Conservation (phyloP, 2,113 vertebrate species). For the Pygoscelis antarcticus region DNA sequence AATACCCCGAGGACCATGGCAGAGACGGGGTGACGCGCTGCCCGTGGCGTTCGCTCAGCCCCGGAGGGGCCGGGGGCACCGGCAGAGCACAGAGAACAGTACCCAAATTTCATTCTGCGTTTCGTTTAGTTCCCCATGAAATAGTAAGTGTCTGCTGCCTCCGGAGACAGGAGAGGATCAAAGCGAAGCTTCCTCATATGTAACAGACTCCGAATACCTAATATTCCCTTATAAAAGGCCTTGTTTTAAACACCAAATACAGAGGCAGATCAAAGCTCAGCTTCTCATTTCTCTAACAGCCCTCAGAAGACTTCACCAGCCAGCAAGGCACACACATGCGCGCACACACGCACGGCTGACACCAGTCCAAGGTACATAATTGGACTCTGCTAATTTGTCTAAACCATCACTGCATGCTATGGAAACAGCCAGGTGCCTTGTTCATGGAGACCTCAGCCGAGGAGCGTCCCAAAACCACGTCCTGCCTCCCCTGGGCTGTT, state of each 20-base stretch:
- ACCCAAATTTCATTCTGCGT: neutral
- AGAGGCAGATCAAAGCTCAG: slow-evolving; percentile 68
- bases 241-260: slow-evolving; percentile 74
- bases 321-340: neutral
- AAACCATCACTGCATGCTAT: neutral
- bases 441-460: neutral
- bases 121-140: slow-evolving; percentile 54
- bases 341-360: neutral
- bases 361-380: slow-evolving; percentile 18
- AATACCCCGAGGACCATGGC: neutral
- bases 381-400: slow-evolving; percentile 33
- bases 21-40: neutral
- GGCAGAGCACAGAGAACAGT: accelerated
- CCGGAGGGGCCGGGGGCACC: accelerated
- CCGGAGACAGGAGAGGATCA: slow-evolving; percentile 61
- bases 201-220: slow-evolving; percentile 66
- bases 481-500: neutral
- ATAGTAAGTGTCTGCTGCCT: slow-evolving; percentile 54
- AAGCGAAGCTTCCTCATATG: slow-evolving; percentile 44
- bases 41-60: neutral
- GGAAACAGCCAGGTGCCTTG: neutral
- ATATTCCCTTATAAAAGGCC: slow-evolving; percentile 66
- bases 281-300: slow-evolving; percentile 55
- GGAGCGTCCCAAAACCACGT: neutral
- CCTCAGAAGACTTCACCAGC: slow-evolving; percentile 28